Evolutionary conservation across 2,888 invertebrate species (phyloP).

Genomic region (Drosophila emarginata): DNA sequence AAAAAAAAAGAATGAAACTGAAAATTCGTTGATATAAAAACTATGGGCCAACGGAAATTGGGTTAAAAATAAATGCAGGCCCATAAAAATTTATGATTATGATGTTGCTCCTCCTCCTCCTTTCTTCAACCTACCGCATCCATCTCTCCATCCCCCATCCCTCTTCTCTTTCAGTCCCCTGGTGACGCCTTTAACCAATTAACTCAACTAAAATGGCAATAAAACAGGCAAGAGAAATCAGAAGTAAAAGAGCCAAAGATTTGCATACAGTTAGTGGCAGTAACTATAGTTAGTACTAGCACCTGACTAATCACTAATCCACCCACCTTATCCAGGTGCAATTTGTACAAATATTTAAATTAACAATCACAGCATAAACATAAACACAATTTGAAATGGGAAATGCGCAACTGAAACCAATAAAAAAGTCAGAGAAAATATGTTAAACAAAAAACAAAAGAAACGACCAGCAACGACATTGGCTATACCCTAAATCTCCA

Average conservation of each 20-base stretch:
- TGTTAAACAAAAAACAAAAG: slow-evolving; percentile 40
- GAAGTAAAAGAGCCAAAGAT: neutral
- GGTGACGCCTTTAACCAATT: neutral
- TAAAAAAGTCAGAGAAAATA: slow-evolving; percentile 64
- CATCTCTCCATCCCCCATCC: neutral
- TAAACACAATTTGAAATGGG: slow-evolving; percentile 46
- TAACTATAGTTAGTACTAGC: slow-evolving; percentile 10
- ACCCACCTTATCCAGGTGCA: slow-evolving; percentile 22
- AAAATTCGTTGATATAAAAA: slow-evolving; percentile 65
- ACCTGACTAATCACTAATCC: slow-evolving; percentile 32
- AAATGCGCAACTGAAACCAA: slow-evolving; percentile 71
- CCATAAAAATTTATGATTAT: slow-evolving; percentile 67
- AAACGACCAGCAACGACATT: slow-evolving; percentile 28
- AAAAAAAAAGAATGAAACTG: slow-evolving; percentile 43
- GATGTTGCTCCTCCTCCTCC: slow-evolving; percentile 42
- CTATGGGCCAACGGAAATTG: slow-evolving; percentile 63
- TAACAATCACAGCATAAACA: slow-evolving; percentile 43
- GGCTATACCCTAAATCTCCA: slow-evolving; percentile 41
- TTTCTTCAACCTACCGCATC: slow-evolving; percentile 32
- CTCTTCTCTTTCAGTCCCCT: neutral
- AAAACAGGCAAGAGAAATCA: neutral
- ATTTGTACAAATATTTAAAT: slow-evolving; percentile 54
- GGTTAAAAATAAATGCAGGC: slow-evolving; percentile 71
- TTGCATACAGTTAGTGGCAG: neutral
- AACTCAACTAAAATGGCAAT: neutral